phyloP scores from a whole-genome alignment of 1,140 invertebrate species.

The Holcopasites calliopsidis region DNA sequence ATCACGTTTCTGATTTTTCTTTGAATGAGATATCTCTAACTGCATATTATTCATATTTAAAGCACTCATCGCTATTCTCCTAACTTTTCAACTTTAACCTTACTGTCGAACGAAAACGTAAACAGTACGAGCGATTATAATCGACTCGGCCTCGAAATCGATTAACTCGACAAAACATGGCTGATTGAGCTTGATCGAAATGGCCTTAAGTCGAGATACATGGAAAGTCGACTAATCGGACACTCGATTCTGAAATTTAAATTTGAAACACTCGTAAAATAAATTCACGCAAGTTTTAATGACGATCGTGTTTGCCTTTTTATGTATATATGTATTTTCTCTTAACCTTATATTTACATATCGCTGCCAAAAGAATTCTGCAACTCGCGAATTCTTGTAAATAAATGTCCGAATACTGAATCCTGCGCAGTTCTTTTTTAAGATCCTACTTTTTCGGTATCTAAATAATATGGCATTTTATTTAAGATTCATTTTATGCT shows the following conservation, averaged over 20 bases:
- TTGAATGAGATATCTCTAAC: no score
- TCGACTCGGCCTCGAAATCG: no score
- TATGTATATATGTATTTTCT: conserved; percentile 11
- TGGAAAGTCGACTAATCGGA: no score
- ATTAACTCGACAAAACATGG: no score
- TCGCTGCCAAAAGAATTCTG: conserved; percentile 7
- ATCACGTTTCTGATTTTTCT: background rate
- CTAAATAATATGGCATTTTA: background rate
- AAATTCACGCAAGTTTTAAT: background rate
- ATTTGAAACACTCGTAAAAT: background rate
- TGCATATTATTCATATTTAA: background rate
- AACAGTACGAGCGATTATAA: no score
- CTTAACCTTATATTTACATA: conserved; percentile 13
- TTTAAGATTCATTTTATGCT: background rate
- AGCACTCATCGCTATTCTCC: background rate
- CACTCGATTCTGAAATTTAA: no score
- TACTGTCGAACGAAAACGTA: no score
- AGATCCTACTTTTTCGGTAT: background rate
- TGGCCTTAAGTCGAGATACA: no score
- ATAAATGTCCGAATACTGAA: background rate
- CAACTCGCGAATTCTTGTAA: conserved; percentile 8
- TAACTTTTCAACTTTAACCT: background rate
- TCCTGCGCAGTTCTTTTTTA: background rate
- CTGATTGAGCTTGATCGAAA: no score
- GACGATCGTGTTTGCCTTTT: background rate